These are phyloP conservation scores for Scaptomyza caliginosa DNA, from an alignment of 2,888 invertebrate species.

Conservation along the genomic window DNA sequence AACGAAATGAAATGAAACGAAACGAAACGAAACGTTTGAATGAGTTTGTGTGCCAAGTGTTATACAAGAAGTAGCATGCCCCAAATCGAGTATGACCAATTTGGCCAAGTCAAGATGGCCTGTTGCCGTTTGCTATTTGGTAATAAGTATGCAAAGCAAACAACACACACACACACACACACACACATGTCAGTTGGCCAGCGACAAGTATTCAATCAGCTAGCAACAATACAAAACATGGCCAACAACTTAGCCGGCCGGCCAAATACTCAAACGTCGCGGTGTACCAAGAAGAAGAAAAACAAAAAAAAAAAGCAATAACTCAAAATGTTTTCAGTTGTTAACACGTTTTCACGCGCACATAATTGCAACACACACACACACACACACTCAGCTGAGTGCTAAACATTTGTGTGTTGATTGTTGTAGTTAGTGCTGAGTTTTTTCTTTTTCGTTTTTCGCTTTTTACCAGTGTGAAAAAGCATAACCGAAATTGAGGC, in stretches of 20 bases:
- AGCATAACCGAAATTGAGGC: slow-evolving; percentile 50
- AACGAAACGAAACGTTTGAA: slow-evolving; percentile 25
- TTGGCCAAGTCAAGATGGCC: slow-evolving; percentile 20
- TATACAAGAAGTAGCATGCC: slow-evolving; percentile 50
- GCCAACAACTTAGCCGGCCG: slow-evolving; percentile 6
- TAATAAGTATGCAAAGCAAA: slow-evolving; percentile 39
- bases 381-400: slow-evolving; percentile 1
- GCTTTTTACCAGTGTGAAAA: slow-evolving; percentile 45
- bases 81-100: slow-evolving; percentile 49
- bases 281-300: neutral
- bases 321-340: slow-evolving; percentile 53
- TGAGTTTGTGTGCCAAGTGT: slow-evolving; percentile 19
- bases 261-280: slow-evolving; percentile 1
- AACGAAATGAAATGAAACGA: slow-evolving; percentile 21
- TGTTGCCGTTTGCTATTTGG: slow-evolving; percentile 8
- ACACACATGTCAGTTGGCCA: slow-evolving; percentile 10
- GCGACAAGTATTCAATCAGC: too few relatives aligned
- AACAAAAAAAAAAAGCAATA: slow-evolving; percentile 25
- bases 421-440: slow-evolving; percentile 40
- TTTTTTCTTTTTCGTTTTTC: slow-evolving; percentile 1
- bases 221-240: slow-evolving; percentile 1
- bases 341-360: slow-evolving; percentile 59
- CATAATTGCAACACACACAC: slow-evolving; percentile 51
- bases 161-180: slow-evolving; percentile 36
- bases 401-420: slow-evolving; percentile 34